Evolutionary conservation across 1,140 invertebrate species (phyloP).

Genomic region (Plodia interpunctella): DNA sequence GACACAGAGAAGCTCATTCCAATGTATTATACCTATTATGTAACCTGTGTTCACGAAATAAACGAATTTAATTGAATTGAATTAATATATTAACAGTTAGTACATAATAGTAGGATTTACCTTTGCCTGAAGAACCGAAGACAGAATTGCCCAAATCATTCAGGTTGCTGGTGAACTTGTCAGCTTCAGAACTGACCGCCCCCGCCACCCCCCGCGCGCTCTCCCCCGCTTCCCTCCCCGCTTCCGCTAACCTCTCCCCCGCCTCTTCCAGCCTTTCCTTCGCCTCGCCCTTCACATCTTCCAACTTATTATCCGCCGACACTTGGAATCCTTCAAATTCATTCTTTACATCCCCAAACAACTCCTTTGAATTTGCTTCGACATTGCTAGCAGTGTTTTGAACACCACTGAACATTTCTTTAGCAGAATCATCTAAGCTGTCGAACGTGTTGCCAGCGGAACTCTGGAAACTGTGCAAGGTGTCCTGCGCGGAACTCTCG

Average conservation of each 20-base stretch:
- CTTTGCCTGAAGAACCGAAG: slow-evolving; percentile 64
- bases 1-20: no score
- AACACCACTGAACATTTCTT: slow-evolving; percentile 41
- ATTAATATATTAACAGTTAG: no score
- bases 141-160: slow-evolving; percentile 66
- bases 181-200: slow-evolving; percentile 40
- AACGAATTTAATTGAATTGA: no score
- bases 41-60: no score
- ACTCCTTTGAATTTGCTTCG: slow-evolving; percentile 40
- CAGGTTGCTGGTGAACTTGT: slow-evolving; percentile 59
- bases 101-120: no score
- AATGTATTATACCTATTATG: no score
- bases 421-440: slow-evolving; percentile 60
- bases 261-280: slow-evolving; percentile 44
- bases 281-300: slow-evolving; percentile 50
- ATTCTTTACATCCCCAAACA: slow-evolving; percentile 51
- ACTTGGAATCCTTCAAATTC: slow-evolving; percentile 66
- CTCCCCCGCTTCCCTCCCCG: slow-evolving; percentile 28
- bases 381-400: slow-evolving; percentile 35
- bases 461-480: slow-evolving; percentile 65
- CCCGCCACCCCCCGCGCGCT: slow-evolving; percentile 33
- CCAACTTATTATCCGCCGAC: slow-evolving; percentile 60
- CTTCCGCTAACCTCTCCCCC: slow-evolving; percentile 38
- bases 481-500: slow-evolving; percentile 61
- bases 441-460: slow-evolving; percentile 69